Evolutionary conservation across 1,140 invertebrate species (phyloP).

Genomic region (Cydia pomonella): DNA sequence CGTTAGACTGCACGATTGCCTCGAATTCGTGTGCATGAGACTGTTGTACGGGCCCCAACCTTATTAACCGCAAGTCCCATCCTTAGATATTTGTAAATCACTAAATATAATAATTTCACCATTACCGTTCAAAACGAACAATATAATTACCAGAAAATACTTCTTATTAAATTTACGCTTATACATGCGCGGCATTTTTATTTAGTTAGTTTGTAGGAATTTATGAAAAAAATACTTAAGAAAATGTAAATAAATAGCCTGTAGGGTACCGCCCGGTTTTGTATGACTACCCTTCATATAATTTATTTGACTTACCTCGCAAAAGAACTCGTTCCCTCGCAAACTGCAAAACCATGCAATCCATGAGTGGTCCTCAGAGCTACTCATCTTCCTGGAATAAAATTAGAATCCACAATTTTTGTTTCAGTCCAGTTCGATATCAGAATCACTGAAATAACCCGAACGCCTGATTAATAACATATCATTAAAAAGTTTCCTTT

Average conservation of each 20-base stretch:
- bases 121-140: too few relatives aligned
- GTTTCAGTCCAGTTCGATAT: conserved; percentile 32
- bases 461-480: conserved; percentile 54
- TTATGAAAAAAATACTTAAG: conserved; percentile 4
- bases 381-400: conserved; percentile 94
- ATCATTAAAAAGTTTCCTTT: conserved; percentile 45
- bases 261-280: conserved; percentile 21
- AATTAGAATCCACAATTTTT: conserved; percentile 49
- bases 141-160: too few relatives aligned
- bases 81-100: too few relatives aligned
- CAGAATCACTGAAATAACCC: conserved; percentile 42
- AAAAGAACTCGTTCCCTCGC: conserved; percentile 99
- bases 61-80: too few relatives aligned
- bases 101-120: too few relatives aligned
- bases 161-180: too few relatives aligned
- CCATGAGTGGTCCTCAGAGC: conserved; percentile 99
- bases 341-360: conserved; percentile 99
- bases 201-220: too few relatives aligned
- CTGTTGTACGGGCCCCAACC: too few relatives aligned
- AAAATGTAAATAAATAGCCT: conserved; percentile 44
- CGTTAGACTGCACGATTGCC: too few relatives aligned
- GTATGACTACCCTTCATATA: not conserved
- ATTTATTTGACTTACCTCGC: conserved; percentile 87
- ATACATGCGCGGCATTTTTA: too few relatives aligned
- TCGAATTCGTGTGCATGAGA: too few relatives aligned